These are phyloP conservation scores for Euborellia annulipes DNA, from an alignment of 1,140 invertebrate species.

Conservation along the genomic window DNA sequence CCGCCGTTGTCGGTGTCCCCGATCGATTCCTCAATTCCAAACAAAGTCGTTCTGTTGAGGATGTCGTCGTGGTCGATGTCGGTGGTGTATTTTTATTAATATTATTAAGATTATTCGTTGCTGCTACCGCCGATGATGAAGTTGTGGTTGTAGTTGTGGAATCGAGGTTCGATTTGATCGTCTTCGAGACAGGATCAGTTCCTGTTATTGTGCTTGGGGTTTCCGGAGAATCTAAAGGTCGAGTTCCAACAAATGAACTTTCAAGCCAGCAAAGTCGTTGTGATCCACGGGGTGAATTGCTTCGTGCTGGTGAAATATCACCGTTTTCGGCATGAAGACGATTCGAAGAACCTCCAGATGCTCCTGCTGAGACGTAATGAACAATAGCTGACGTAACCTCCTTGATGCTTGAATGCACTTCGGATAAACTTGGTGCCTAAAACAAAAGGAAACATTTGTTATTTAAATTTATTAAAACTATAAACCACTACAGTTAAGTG, in stretches of 20 bases:
- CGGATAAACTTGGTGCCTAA: constrained; percentile 21
- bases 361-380: constrained; percentile 69
- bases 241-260: constrained; percentile 74
- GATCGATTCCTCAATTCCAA: too few species aligned
- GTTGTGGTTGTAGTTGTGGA: too few species aligned
- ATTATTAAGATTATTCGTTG: too few species aligned
- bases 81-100: too few species aligned
- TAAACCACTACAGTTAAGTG: too few species aligned
- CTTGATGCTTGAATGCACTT: constrained; percentile 78
- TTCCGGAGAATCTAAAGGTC: constrained; percentile 67
- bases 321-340: constrained; percentile 11
- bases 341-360: constrained; percentile 22
- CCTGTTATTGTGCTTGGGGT: constrained; percentile 48
- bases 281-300: constrained; percentile 23
- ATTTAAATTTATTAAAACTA: too few species aligned
- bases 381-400: constrained; percentile 87
- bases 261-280: constrained; percentile 66
- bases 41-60: too few species aligned
- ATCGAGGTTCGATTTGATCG: too few species aligned
- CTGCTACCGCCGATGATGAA: too few species aligned
- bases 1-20: too few species aligned
- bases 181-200: constrained; percentile 21
- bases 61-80: too few species aligned
- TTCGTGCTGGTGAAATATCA: not conserved
- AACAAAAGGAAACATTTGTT: not conserved